phyloP scores from a whole-genome alignment of 2,113 vertebrate genomes.

The Muscicapa adusta region DNA sequence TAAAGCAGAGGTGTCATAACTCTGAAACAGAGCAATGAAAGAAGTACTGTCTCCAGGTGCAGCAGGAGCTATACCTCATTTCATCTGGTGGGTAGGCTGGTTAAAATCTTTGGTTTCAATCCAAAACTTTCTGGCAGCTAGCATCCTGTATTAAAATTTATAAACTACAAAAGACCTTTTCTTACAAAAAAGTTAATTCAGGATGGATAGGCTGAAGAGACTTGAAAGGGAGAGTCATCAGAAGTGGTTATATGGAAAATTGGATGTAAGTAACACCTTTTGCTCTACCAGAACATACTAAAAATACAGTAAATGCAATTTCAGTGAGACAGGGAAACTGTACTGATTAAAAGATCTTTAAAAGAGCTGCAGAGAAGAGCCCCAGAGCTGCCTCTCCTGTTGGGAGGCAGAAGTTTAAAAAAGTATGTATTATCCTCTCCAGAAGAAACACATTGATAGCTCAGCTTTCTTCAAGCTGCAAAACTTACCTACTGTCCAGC shows the following conservation, averaged over 20 bases:
- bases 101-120: conserved; percentile 67
- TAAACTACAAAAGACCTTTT: conserved; percentile 77
- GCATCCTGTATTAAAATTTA: conserved; percentile 79
- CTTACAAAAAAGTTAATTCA: conserved; percentile 78
- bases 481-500: neutral
- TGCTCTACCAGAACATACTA: conserved; percentile 55
- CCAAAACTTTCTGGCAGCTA: conserved; percentile 77
- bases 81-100: conserved; percentile 69
- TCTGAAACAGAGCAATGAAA: conserved; percentile 74
- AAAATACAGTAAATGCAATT: conserved; percentile 72
- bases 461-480: neutral
- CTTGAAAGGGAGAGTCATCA: conserved; percentile 73
- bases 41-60: conserved; percentile 76
- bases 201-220: conserved; percentile 62
- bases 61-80: conserved; percentile 61
- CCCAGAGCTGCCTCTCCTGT: neutral
- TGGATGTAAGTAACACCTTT: conserved; percentile 69
- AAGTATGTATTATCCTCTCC: neutral
- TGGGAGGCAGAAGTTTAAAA: neutral
- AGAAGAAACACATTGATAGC: neutral
- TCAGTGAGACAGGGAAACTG: conserved; percentile 59
- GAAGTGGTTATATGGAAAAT: conserved; percentile 75
- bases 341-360: conserved; percentile 51
- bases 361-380: conserved; percentile 19
- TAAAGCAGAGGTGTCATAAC: conserved; percentile 74